phyloP scores from a whole-genome alignment of 2,797 vertebrate species.

The Catharus ustulatus region DNA sequence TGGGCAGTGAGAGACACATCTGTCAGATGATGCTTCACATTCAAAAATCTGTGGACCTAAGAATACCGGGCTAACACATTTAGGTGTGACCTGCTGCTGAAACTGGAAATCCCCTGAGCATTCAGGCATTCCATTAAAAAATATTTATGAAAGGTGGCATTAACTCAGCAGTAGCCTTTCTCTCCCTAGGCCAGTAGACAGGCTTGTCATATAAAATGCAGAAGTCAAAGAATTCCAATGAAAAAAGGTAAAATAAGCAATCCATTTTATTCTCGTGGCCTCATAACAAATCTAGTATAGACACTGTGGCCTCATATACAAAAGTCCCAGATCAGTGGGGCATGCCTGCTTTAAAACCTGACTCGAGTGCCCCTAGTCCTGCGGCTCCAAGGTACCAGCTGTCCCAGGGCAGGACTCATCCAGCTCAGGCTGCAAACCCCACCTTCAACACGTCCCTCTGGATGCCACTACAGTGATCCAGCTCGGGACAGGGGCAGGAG shows the following conservation, averaged over 20 bases:
- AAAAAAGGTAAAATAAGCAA: neutral
- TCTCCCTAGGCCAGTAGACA: neutral
- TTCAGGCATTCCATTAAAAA: neutral
- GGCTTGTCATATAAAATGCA: neutral
- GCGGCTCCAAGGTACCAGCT: neutral
- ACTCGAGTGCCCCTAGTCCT: neutral
- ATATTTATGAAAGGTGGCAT: neutral
- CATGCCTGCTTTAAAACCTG: neutral
- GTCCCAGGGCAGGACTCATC: neutral
- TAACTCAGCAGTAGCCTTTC: neutral
- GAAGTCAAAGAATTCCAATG: neutral
- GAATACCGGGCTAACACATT: neutral
- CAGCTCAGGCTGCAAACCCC: neutral
- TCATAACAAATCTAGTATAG: neutral
- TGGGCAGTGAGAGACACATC: neutral
- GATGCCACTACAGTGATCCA: neutral
- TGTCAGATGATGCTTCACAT: neutral
- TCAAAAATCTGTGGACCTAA: neutral
- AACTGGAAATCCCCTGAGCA: neutral
- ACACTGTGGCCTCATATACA: neutral
- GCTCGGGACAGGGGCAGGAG: neutral
- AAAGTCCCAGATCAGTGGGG: neutral
- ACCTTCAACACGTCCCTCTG: fast-evolving
- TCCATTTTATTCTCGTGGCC: neutral
- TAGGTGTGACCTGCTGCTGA: neutral